Conservation (phyloP, 2,888 invertebrate genomes). For the Vesta saturnalis region DNA sequence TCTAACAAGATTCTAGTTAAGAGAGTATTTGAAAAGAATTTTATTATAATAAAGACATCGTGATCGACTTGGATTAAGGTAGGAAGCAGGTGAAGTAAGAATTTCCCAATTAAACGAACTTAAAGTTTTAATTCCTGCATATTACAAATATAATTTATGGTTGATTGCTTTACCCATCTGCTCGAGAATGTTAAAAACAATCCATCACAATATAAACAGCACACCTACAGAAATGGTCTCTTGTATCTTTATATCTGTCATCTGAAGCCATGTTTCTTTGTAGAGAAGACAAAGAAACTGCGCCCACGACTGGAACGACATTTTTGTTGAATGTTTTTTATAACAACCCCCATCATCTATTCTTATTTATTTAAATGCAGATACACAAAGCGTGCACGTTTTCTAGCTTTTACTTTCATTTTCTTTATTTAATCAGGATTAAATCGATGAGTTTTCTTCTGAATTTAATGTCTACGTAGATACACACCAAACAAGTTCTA, state of each 20-base stretch:
- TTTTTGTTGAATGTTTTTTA: conserved; percentile 24
- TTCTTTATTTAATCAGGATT: conserved; percentile 5
- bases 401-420: not conserved
- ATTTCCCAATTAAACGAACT: conserved; percentile 21
- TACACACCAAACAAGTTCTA: conserved; percentile 6
- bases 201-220: conserved; percentile 26
- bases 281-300: conserved; percentile 25
- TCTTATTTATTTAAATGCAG: conserved; percentile 12
- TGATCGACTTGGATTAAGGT: conserved; percentile 9
- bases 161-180: conserved; percentile 14
- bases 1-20: conserved; percentile 15
- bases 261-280: conserved; percentile 14
- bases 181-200: conserved; percentile 7
- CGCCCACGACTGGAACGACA: conserved; percentile 27
- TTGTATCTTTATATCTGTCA: conserved; percentile 25
- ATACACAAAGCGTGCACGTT: not conserved
- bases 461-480: not conserved
- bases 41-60: conserved; percentile 4
- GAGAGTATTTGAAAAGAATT: not conserved
- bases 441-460: not conserved
- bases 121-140: conserved; percentile 18
- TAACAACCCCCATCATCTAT: conserved; percentile 15
- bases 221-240: conserved; percentile 21
- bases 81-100: conserved; percentile 21
- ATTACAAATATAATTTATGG: conserved; percentile 26